Conservation (phyloP, 2,113 vertebrate genomes). For the Glaucomys volans region DNA sequence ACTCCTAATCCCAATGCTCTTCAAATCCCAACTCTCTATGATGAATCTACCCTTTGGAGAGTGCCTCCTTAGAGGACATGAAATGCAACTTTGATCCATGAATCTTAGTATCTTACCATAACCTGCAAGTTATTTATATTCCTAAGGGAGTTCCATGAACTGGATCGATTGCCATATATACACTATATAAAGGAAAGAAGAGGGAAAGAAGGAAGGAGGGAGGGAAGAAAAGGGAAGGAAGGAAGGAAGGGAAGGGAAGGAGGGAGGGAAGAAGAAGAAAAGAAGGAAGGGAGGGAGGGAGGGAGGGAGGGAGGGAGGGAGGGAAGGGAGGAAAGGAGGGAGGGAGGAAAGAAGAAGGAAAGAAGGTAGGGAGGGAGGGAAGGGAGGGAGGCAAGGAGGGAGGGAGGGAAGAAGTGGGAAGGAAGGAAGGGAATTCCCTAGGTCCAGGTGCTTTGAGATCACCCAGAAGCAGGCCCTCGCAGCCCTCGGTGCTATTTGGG, state of each 20-base stretch:
- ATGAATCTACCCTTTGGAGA: background rate
- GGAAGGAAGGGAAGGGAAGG: accelerated
- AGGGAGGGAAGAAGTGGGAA: no score
- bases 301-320: no score
- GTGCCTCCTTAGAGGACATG: background rate
- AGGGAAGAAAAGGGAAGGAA: background rate
- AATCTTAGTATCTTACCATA: background rate
- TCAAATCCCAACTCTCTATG: no score
- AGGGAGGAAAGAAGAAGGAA: no score
- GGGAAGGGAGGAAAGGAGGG: no score
- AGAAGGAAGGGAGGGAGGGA: no score
- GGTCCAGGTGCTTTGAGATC: no score
- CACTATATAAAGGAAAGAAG: background rate
- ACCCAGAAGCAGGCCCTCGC: background rate
- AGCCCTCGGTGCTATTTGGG: no score
- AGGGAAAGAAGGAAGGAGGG: background rate
- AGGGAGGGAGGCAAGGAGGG: no score
- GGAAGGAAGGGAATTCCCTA: no score
- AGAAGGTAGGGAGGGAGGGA: no score
- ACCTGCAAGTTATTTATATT: background rate
- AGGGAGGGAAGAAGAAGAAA: accelerated
- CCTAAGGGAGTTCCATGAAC: background rate
- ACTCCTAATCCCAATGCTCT: background rate
- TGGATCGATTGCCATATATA: background rate
- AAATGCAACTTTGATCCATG: background rate